Evolutionary conservation across 2,113 vertebrate genomes (phyloP).

Genomic region (Pomatostomus ruficeps): DNA sequence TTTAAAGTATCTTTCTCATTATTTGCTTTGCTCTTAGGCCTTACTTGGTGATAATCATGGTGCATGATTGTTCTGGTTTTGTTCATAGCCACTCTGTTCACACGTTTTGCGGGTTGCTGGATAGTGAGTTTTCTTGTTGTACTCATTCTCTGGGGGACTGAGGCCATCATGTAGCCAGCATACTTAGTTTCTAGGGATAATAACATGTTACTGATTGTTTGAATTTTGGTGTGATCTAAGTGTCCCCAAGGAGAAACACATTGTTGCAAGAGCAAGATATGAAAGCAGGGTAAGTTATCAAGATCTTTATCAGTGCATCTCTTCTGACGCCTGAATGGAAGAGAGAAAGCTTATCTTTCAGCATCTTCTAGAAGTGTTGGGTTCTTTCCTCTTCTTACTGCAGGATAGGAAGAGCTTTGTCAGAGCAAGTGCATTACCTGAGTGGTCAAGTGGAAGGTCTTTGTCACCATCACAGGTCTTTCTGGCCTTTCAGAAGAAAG

Average conservation of each 20-base stretch:
- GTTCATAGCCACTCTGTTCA: background rate
- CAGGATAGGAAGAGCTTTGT: background rate
- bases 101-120: background rate
- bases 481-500: background rate
- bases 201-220: background rate
- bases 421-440: background rate
- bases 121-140: background rate
- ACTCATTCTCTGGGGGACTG: fast-evolving
- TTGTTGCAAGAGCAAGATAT: background rate
- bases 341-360: background rate
- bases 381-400: background rate
- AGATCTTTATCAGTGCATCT: background rate
- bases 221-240: background rate
- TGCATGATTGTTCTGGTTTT: background rate
- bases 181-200: background rate
- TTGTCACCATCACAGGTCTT: background rate
- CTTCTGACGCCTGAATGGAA: background rate
- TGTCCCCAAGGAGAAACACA: background rate
- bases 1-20: background rate
- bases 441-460: background rate
- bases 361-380: background rate
- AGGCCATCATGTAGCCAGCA: background rate
- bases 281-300: background rate
- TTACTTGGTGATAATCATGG: background rate
- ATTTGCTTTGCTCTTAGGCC: background rate